Percentiles rank a stretch among this genome's conserved stretches.
These are phyloP conservation scores for Phymanthus crucifer DNA, from an alignment of 92 coral and sea anemone species.

Conservation along the genomic window DNA sequence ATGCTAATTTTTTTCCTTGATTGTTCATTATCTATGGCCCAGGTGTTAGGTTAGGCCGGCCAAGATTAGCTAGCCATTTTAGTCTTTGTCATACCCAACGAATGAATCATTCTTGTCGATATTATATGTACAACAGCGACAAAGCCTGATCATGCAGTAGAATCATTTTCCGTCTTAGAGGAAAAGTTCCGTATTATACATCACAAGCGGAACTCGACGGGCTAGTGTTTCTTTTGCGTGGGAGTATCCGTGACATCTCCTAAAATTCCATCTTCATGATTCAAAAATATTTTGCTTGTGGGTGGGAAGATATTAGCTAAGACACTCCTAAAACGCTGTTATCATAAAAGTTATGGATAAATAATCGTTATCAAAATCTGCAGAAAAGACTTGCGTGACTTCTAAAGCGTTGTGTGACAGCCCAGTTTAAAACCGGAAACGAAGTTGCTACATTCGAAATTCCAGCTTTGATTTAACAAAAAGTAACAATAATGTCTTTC, in stretches of 20 bases:
- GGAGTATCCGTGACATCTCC: not conserved
- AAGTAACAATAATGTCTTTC: not conserved
- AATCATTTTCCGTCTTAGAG: too few relatives aligned
- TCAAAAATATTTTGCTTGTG: not conserved
- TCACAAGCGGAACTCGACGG: not conserved
- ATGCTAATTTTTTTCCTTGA: not conserved
- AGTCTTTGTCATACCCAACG: not conserved
- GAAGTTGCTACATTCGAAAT: not conserved
- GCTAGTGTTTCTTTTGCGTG: not conserved
- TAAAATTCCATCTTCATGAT: not conserved
- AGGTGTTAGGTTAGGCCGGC: not conserved
- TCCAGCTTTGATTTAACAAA: conserved; percentile 1
- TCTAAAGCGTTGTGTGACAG: conserved; percentile 16
- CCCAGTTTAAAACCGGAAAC: conserved; percentile 28
- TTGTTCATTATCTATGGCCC: not conserved
- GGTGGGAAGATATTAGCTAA: conserved; percentile 2
- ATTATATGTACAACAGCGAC: too few relatives aligned
- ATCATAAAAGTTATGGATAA: not conserved
- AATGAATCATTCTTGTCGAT: not conserved
- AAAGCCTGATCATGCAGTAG: too few relatives aligned
- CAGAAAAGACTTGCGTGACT: conserved; percentile 22
- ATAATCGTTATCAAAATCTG: not conserved
- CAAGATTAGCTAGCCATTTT: not conserved
- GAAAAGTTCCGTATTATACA: not conserved
- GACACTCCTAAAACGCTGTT: not conserved